Percentiles rank a stretch among this genome's conserved stretches.
These are phyloP conservation scores for Papilio polyxenes DNA, from an alignment of 1,140 invertebrate species.

Conservation along the genomic window DNA sequence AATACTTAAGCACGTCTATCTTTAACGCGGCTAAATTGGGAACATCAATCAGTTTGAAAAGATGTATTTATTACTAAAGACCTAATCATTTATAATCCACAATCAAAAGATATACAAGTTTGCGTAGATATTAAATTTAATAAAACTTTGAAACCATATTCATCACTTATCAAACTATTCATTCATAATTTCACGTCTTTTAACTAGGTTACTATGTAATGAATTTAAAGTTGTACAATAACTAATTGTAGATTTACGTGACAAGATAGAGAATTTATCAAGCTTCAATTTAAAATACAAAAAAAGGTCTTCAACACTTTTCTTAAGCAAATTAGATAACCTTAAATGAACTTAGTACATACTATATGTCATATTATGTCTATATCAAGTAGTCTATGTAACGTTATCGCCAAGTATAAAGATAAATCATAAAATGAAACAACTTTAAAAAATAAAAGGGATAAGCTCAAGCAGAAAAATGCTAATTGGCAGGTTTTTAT, in stretches of 20 bases:
- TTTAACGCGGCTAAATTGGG: background rate
- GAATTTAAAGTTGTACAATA: too few relatives aligned
- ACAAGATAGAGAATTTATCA: too few relatives aligned
- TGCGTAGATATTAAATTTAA: background rate
- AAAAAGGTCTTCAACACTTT: background rate
- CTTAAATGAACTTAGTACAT: background rate
- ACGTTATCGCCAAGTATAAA: constrained; percentile 14
- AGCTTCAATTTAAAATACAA: background rate
- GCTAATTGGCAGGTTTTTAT: constrained; percentile 37
- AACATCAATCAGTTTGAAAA: constrained; percentile 20
- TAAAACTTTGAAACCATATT: background rate
- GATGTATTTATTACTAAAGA: background rate
- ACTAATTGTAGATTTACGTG: too few relatives aligned
- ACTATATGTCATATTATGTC: background rate
- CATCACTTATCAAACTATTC: background rate
- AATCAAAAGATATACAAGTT: background rate
- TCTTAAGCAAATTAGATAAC: background rate
- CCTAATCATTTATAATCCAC: background rate
- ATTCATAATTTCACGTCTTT: too few relatives aligned
- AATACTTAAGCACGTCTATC: constrained; percentile 23
- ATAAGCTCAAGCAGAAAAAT: constrained; percentile 33
- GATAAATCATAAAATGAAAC: constrained; percentile 11
- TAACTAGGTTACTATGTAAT: too few relatives aligned
- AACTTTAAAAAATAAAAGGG: constrained; percentile 27
- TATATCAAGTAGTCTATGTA: background rate